These are phyloP conservation scores for Mechanitis mazaeus DNA, from an alignment of 2,888 invertebrate species.

Conservation along the genomic window DNA sequence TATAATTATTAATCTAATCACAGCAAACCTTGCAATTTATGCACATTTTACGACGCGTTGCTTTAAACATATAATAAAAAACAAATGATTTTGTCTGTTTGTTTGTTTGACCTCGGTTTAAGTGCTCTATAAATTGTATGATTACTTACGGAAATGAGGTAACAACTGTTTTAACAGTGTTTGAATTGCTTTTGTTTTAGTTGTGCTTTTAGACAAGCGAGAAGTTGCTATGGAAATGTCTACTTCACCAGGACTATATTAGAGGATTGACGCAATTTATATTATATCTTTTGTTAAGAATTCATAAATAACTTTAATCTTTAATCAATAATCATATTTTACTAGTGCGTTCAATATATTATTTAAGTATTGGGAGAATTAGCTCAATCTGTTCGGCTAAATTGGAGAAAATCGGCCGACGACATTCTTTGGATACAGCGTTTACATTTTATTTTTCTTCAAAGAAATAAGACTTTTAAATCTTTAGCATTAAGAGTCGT, in stretches of 20 bases:
- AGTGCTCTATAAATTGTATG: conserved; percentile 2
- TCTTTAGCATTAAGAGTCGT: background rate
- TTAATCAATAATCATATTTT: background rate
- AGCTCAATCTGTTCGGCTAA: background rate
- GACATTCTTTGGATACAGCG: background rate
- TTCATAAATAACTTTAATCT: background rate
- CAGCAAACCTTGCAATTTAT: background rate
- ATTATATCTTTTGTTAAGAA: background rate
- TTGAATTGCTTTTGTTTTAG: background rate
- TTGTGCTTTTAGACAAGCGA: background rate
- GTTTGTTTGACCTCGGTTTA: conserved; percentile 1
- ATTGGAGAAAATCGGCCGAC: conserved; percentile 1
- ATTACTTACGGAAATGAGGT: conserved; percentile 3
- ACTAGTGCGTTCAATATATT: background rate
- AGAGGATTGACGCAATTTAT: background rate
- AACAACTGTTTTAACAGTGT: background rate
- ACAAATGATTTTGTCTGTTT: background rate
- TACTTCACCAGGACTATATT: background rate
- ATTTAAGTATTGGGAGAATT: background rate
- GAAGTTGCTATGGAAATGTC: background rate
- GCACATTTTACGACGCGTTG: background rate
- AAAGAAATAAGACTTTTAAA: background rate
- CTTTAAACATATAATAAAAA: background rate
- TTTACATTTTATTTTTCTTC: background rate
- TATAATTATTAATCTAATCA: background rate